Evolutionary conservation across 2,888 invertebrate species (phyloP), one percentile per base, ranked within the genome.

Genomic region (Steinernema scapterisci): DNA sequence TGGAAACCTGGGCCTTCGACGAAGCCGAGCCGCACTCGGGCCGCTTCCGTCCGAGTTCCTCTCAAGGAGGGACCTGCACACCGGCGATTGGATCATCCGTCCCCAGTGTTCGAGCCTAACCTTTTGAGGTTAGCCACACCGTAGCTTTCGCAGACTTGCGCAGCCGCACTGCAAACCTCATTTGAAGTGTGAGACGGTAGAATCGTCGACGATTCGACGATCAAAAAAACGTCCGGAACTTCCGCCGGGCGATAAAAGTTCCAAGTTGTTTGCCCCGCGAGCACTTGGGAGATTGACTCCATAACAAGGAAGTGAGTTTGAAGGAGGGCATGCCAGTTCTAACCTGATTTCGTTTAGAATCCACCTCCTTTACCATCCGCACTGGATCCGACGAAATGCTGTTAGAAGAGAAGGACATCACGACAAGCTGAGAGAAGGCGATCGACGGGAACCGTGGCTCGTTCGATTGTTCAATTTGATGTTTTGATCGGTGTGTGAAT

Each of bases 371-470:
- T 27, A 31, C 19, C 27, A n/a, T 63, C 31, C 31, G 11, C 63
- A 31, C 27, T 27, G 63, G 27, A 21, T 38, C 38, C 31, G 38
- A 31, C 25, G 63, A 9, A n/a, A 21, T 16, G 63, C 63, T 16
- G 63, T 63, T 25, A 63, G 63, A 9, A 63, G 19, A 63, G 63
- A 63, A 63, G 63, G 63, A 27, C 13, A 1, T 6, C 9, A 63
- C 27, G 63, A 25, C 16, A 63, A 63, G 63, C 63, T 63, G 63
- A 63, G 38, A 38, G 38, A 25, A 63, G 31, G 6, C 63, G 38
- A 63, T 7, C 19, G 63, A 63, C 63, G 63, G 31, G 63, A 63
- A 63, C 63, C 63, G 63, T 31, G 63, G 63, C 63, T 27, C 38
- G 63, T 63, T 31, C 31, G 38, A n/a, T 63, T 63, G 31, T 48